Evolutionary conservation across 1,140 invertebrate genomes (phyloP).

Genomic region (Drosophila jambulina): DNA sequence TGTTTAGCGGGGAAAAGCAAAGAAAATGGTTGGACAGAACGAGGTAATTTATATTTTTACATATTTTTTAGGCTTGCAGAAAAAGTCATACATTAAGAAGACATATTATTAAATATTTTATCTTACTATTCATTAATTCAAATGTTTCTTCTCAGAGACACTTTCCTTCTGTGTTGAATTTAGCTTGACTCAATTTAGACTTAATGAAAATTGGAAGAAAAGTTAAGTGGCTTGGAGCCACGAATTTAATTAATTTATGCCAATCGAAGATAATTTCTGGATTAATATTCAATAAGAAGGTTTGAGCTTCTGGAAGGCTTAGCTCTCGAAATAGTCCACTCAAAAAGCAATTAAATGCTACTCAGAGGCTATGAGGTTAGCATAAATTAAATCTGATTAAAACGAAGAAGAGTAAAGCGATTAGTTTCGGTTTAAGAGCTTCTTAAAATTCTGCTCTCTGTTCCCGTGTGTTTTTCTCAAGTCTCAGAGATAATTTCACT

Average conservation of each 20-base stretch:
- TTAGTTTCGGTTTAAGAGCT: no score
- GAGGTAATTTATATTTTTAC: neutral
- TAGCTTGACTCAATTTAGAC: slow-evolving; percentile 4
- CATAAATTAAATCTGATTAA: neutral
- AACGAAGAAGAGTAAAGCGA: neutral
- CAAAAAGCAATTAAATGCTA: neutral
- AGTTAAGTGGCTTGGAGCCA: neutral
- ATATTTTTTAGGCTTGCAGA: no score
- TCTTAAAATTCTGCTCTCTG: neutral
- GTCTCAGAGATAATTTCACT: slow-evolving; percentile 10
- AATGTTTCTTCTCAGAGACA: no score
- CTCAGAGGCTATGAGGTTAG: neutral
- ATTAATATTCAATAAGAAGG: slow-evolving; percentile 9
- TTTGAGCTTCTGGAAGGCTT: neutral
- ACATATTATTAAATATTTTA: no score
- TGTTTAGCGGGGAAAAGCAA: neutral
- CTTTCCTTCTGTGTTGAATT: neutral
- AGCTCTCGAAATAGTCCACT: neutral
- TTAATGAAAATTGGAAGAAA: slow-evolving; percentile 16
- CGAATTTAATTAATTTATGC: slow-evolving; percentile 8
- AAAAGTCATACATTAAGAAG: no score
- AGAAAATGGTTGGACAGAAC: neutral
- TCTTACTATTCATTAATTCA: no score
- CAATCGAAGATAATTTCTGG: slow-evolving; percentile 7
- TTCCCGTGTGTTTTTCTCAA: neutral